These are phyloP conservation scores for Pseudorhombus dupliciocellatus DNA, from an alignment of 2,113 vertebrate species.

Conservation along the genomic window DNA sequence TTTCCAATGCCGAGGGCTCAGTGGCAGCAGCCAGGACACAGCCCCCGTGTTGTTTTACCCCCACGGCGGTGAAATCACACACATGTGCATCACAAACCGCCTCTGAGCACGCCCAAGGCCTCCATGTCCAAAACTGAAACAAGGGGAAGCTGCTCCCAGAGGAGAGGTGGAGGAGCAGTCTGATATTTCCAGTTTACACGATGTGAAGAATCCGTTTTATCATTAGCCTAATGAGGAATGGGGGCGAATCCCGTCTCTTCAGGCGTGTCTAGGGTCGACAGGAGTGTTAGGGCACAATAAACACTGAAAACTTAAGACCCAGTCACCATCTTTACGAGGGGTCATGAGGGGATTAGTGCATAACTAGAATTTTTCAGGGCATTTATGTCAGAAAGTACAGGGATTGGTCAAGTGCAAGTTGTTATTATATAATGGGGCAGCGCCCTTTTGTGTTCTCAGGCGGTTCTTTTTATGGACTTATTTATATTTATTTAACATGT, in stretches of 20 bases:
- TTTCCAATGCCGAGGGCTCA: slow-evolving; percentile 43
- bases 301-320: slow-evolving; percentile 23
- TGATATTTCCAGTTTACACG: slow-evolving; percentile 4
- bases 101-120: slow-evolving; percentile 24
- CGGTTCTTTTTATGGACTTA: slow-evolving; percentile 58
- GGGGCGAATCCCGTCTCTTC: neutral
- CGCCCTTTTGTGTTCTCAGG: slow-evolving; percentile 25
- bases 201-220: neutral
- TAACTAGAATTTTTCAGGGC: slow-evolving; percentile 48
- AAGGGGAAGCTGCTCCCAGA: slow-evolving; percentile 60
- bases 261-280: neutral
- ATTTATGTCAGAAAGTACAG: slow-evolving; percentile 59
- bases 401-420: slow-evolving; percentile 29
- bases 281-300: neutral
- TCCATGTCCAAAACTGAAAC: slow-evolving; percentile 35
- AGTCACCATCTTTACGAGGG: slow-evolving; percentile 41
- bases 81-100: slow-evolving; percentile 57
- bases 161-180: slow-evolving; percentile 1
- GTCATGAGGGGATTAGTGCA: slow-evolving; percentile 65
- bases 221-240: too few relatives aligned
- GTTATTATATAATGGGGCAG: slow-evolving; percentile 36
- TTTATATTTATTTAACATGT: slow-evolving; percentile 28
- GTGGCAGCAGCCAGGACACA: slow-evolving; percentile 32
- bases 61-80: slow-evolving; percentile 58
- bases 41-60: slow-evolving; percentile 66